Percentiles rank a stretch among this genome's conserved stretches.
These are phyloP conservation scores for Temnothorax unifasciatus DNA, from an alignment of 2,888 invertebrate species.

Conservation along the genomic window DNA sequence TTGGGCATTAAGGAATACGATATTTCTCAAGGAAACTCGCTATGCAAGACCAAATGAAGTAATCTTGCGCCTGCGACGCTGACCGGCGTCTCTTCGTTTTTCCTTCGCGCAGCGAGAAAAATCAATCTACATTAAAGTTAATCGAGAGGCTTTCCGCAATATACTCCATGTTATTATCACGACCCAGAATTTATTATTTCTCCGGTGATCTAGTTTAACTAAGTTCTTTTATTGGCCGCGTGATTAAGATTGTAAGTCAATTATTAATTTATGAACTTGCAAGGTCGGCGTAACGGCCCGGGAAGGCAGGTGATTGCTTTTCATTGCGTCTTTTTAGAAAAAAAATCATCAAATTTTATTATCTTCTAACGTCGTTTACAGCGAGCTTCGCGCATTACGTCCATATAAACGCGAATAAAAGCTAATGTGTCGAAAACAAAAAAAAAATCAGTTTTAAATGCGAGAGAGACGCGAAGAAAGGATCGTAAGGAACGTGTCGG, in stretches of 20 bases:
- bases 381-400: not conserved
- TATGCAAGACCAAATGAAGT: slow-evolving; percentile 37
- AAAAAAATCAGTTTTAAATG: not conserved
- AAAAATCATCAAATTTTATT: not conserved
- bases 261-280: not conserved
- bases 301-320: not conserved
- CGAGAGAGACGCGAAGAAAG: slow-evolving; percentile 3
- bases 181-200: slow-evolving; percentile 38
- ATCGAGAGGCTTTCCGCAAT: slow-evolving; percentile 21
- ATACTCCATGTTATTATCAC: not conserved
- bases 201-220: not conserved
- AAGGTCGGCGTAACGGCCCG: not conserved
- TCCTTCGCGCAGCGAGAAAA: slow-evolving; percentile 14
- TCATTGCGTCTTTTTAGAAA: not conserved
- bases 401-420: not conserved
- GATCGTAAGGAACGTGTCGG: slow-evolving; percentile 1
- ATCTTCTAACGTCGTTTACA: not conserved
- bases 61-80: slow-evolving; percentile 19
- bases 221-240: not conserved
- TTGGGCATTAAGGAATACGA: slow-evolving; percentile 1
- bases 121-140: slow-evolving; percentile 36
- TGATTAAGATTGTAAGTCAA: not conserved
- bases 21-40: slow-evolving; percentile 22
- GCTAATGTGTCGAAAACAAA: not conserved
- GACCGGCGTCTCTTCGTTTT: not conserved